Conservation (phyloP, 2,797 vertebrate species). For the Pseudotriccus pelzelni region DNA sequence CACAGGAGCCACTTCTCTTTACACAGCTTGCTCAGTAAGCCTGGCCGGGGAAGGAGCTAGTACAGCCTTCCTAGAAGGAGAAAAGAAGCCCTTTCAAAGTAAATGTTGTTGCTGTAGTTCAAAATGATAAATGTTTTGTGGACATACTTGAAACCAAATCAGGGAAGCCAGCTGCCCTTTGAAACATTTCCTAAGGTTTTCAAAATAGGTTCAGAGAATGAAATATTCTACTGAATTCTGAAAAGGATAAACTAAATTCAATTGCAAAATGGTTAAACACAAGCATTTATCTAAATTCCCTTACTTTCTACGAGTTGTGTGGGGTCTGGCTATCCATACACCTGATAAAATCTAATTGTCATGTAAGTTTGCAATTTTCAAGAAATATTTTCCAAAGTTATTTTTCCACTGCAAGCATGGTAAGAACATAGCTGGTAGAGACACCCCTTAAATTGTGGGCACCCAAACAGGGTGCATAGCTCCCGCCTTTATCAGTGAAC, state of each 20-base stretch:
- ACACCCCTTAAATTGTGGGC: neutral
- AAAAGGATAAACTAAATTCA: constrained; percentile 27
- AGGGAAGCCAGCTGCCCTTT: neutral
- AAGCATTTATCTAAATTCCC: neutral
- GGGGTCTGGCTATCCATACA: neutral
- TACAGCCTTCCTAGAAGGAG: constrained; percentile 16
- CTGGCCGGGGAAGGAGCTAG: neutral
- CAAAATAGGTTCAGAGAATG: constrained; percentile 8
- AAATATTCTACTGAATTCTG: constrained; percentile 23
- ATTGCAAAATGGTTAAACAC: constrained; percentile 5
- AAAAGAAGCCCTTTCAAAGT: neutral
- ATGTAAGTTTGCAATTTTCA: neutral
- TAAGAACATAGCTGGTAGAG: neutral
- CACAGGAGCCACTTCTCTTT: neutral
- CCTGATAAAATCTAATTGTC: neutral
- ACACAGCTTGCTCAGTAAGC: neutral
- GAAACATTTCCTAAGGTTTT: neutral
- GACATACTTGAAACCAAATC: neutral
- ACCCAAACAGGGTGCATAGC: neutral
- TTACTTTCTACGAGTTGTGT: neutral
- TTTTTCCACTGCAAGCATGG: neutral
- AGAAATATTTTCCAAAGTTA: neutral
- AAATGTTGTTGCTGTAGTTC: neutral
- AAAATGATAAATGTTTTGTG: neutral
- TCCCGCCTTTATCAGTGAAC: neutral